Percentiles rank a stretch among this genome's conserved stretches.
Conservation (phyloP, 64 coral and sea anemone species). For the Exaiptasia diaphana region DNA sequence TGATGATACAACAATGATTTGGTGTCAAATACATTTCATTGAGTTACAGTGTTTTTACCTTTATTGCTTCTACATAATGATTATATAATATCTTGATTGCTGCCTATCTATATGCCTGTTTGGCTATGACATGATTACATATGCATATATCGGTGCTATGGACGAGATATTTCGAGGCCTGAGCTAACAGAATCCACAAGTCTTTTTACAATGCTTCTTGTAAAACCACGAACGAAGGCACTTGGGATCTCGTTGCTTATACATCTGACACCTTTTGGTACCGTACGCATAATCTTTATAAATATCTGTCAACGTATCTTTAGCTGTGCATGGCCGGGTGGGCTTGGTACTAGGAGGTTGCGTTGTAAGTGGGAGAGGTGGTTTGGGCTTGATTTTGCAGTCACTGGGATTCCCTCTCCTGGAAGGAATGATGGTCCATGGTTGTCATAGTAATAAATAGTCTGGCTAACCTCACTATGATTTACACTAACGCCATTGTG, state of each 20-base stretch:
- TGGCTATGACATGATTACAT: not conserved
- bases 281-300: too few relatives aligned
- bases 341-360: too few relatives aligned
- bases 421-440: not conserved
- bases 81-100: not conserved
- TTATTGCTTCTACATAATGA: not conserved
- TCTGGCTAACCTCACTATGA: not conserved
- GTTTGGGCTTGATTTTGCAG: not conserved
- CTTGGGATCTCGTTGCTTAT: too few relatives aligned
- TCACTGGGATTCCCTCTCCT: constrained; percentile 9
- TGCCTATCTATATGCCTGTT: not conserved
- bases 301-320: too few relatives aligned
- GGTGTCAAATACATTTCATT: too few relatives aligned
- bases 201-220: too few relatives aligned
- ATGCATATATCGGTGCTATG: not conserved
- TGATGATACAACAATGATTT: not conserved
- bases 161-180: not conserved
- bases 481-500: too few relatives aligned
- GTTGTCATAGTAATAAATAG: not conserved
- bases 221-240: too few relatives aligned
- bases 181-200: not conserved
- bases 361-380: too few relatives aligned
- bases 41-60: too few relatives aligned
- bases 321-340: too few relatives aligned
- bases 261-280: too few relatives aligned